Percentiles rank a stretch among this genome's conserved stretches.
Evolutionary conservation across 1,140 invertebrate species (phyloP).

Genomic region (Drosophila fuyamai): DNA sequence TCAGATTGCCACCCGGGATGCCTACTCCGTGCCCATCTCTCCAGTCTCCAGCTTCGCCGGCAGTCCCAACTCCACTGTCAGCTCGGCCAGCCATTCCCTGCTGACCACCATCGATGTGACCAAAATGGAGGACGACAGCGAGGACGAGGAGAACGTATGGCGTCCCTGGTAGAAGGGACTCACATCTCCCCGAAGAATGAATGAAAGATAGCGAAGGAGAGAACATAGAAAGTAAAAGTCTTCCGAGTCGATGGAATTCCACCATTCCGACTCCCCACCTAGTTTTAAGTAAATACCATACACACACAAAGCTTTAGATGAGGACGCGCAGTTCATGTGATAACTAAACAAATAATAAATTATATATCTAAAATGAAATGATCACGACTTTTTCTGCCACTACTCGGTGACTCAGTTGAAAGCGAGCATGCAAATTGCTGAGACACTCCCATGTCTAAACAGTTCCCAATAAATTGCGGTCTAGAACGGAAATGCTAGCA

Average conservation of each 20-base stretch:
- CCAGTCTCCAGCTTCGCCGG: conserved; percentile 76
- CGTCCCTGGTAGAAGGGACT: conserved; percentile 87
- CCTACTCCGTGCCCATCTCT: conserved; percentile 79
- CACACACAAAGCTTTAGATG: conserved; percentile 62
- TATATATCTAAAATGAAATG: conserved; percentile 62
- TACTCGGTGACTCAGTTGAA: conserved; percentile 11
- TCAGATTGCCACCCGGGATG: conserved; percentile 70
- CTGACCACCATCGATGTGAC: conserved; percentile 71
- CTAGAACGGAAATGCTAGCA: conserved; percentile 44
- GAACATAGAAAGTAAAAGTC: conserved; percentile 56
- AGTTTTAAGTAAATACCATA: conserved; percentile 46
- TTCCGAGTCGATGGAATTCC: conserved; percentile 55
- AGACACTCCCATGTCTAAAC: conserved; percentile 11
- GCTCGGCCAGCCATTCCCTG: conserved; percentile 54
- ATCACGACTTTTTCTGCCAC: conserved; percentile 29
- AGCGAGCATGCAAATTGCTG: conserved; percentile 24
- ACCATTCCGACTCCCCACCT: conserved; percentile 25
- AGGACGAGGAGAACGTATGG: conserved; percentile 87
- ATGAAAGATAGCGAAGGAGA: not conserved
- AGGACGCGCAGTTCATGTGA: conserved; percentile 72
- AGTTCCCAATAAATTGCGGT: conserved; percentile 24
- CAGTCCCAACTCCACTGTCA: conserved; percentile 74
- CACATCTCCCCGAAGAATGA: not conserved
- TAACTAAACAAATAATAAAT: conserved; percentile 71
- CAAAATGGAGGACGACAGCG: conserved; percentile 82